Conservation (phyloP, 2,888 invertebrate genomes). For the Phanerotoma sp. region DNA sequence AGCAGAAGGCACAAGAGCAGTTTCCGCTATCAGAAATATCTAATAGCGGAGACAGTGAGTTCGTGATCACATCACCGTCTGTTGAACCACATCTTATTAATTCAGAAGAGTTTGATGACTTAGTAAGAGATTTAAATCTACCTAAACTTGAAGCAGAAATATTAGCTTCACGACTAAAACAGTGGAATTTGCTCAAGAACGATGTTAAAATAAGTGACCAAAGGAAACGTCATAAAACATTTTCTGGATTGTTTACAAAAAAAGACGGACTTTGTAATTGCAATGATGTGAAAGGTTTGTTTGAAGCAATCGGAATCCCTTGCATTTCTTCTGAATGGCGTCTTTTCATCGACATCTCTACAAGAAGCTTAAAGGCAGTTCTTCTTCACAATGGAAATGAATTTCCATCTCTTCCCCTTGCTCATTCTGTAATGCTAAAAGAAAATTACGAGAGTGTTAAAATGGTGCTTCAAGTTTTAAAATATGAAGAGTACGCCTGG, state of each 20-base stretch:
- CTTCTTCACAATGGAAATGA: constrained; percentile 20
- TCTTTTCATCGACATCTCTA: constrained; percentile 14
- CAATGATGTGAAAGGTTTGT: constrained; percentile 33
- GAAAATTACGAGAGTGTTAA: constrained; percentile 44
- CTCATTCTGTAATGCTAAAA: constrained; percentile 40
- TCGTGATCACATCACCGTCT: constrained; percentile 9
- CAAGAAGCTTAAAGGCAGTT: constrained; percentile 19
- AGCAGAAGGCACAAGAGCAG: constrained; percentile 2
- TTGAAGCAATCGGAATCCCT: constrained; percentile 29
- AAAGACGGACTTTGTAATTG: constrained; percentile 34
- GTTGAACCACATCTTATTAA: constrained; percentile 19
- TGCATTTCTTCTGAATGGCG: constrained; percentile 12
- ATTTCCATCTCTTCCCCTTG: constrained; percentile 41
- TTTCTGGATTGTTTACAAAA: constrained; percentile 29
- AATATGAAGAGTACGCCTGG: constrained; percentile 42
- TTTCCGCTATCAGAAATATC: background rate
- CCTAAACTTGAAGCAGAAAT: constrained; percentile 33
- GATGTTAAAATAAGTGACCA: constrained; percentile 23
- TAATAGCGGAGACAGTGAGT: constrained; percentile 2
- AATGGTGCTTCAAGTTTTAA: constrained; percentile 36
- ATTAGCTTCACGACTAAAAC: constrained; percentile 31
- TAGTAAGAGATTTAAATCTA: constrained; percentile 34
- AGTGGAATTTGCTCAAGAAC: constrained; percentile 29
- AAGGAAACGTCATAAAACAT: constrained; percentile 25
- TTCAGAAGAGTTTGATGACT: constrained; percentile 32